Evolutionary conservation across 2,888 invertebrate species (phyloP).

Genomic region (Hermaeophaga mercurialis): DNA sequence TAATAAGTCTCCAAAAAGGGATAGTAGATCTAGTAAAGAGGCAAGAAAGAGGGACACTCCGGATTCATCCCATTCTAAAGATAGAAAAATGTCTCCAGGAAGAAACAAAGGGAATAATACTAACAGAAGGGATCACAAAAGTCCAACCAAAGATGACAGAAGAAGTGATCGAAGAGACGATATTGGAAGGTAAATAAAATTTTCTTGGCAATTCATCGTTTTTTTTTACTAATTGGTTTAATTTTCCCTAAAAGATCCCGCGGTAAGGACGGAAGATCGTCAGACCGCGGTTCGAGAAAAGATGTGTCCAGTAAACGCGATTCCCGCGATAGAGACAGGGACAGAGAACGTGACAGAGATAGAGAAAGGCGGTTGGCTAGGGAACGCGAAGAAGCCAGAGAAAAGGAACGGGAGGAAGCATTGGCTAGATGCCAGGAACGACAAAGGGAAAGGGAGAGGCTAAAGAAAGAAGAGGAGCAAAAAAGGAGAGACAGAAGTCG

Average conservation of each 20-base stretch:
- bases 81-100: constrained; percentile 50
- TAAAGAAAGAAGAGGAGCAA: constrained; percentile 64
- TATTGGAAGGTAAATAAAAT: constrained; percentile 53
- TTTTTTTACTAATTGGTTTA: not conserved
- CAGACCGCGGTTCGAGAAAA: constrained; percentile 27
- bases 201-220: not conserved
- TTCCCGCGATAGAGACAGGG: constrained; percentile 67
- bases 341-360: constrained; percentile 64
- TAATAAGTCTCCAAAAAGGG: constrained; percentile 53
- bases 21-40: constrained; percentile 47
- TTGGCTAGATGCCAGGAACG: constrained; percentile 68
- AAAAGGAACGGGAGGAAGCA: constrained; percentile 69
- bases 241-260: constrained; percentile 44
- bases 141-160: constrained; percentile 58
- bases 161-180: constrained; percentile 57
- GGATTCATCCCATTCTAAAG: constrained; percentile 55
- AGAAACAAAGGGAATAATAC: constrained; percentile 47
- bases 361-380: constrained; percentile 59
- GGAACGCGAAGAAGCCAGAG: constrained; percentile 64
- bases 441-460: constrained; percentile 61
- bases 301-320: constrained; percentile 16
- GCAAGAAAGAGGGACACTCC: constrained; percentile 55
- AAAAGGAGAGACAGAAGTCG: constrained; percentile 60
- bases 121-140: constrained; percentile 50
- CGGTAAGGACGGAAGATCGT: constrained; percentile 46